phyloP scores from a whole-genome alignment of 2,113 vertebrate genomes.

The Hystrix cristata region DNA sequence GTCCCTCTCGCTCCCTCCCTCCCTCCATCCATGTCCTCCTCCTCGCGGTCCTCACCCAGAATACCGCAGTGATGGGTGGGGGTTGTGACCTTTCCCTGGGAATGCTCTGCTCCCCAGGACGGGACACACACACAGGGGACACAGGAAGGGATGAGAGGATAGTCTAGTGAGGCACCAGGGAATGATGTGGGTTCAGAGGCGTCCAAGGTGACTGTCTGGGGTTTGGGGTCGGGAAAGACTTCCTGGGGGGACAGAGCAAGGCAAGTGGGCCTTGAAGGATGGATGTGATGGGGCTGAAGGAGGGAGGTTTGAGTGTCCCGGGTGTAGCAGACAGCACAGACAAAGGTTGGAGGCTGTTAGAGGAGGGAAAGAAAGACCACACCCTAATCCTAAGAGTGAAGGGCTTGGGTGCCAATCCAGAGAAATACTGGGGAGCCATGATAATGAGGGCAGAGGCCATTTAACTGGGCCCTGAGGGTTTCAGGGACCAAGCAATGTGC shows the following conservation, averaged over 20 bases:
- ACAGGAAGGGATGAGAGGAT: not conserved
- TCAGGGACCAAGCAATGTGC: not conserved
- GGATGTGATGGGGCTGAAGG: not conserved
- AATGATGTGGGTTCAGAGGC: not conserved
- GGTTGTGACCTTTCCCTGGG: not conserved
- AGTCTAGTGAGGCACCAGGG: not conserved
- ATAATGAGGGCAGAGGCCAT: not conserved
- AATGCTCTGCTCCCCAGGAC: not conserved
- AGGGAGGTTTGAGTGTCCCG: not conserved
- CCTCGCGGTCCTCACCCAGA: not conserved
- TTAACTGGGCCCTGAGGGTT: not conserved
- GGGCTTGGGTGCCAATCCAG: not conserved
- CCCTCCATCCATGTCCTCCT: not conserved
- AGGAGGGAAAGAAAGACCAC: not conserved
- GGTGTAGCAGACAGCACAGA: not conserved
- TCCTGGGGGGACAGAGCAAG: not conserved
- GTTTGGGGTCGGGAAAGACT: not conserved
- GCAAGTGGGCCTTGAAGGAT: not conserved
- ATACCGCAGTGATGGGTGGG: not conserved
- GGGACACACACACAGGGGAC: not conserved
- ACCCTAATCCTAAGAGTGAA: not conserved
- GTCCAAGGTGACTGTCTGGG: not conserved
- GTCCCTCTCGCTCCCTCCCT: not conserved
- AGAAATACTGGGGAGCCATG: not conserved
- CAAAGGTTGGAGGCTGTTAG: not conserved